Base-by-base conservation (phyloP, 2,113 vertebrate species). In the Heterotilapia buettikoferi region DNA sequence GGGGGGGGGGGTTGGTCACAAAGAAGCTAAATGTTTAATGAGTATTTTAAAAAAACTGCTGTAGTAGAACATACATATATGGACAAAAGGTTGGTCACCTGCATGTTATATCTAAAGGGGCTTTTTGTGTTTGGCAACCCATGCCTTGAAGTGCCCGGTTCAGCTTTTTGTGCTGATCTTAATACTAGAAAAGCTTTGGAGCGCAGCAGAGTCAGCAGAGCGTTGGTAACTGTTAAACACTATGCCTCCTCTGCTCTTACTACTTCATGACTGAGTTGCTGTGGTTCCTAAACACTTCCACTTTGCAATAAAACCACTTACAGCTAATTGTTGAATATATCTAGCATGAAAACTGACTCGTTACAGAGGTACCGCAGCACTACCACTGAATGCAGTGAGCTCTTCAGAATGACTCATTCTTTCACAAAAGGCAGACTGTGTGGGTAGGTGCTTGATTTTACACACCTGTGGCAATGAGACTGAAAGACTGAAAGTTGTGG, bases 271-370 rank as follows among this genome's bases (percentile, higher is more conserved):
- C 66, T 73, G 38, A 73, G 21, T 73, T 45, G 38, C 13, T 73
- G 29, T 61, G 57, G 57, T 61, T 61, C 57, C 29, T 61, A 73
- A 73, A 73, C 21, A 18, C 13, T 26, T 73, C 66, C 66, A 45
- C 21, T 47, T 73, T 73, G 24, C 40, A 76, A 76, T 19, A 29
- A 47, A 18, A 76, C 40, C 9, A 76, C 40, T 76, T 12, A 47
- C 40, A 47, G 40, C 14, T 76, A 40, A 76, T 76, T 76, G 40
- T 47, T 16, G 24, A 76, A 76, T 47, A 29, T 76, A 76, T 76
- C 14, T 76, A 47, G 40, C 8, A 0, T 26, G 40, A 24, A 11
- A 18, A 47, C 14, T 18, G 68, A 76, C 24, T 73, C 11, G 14
- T 76, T 76, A 2, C 21, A 76, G 16, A 26, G 21, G 68, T 47